Evolutionary conservation across 64 coral and sea anemone genomes (phyloP), one percentile per base, ranked within the genome.

Genomic region (Orbicella faveolata): DNA sequence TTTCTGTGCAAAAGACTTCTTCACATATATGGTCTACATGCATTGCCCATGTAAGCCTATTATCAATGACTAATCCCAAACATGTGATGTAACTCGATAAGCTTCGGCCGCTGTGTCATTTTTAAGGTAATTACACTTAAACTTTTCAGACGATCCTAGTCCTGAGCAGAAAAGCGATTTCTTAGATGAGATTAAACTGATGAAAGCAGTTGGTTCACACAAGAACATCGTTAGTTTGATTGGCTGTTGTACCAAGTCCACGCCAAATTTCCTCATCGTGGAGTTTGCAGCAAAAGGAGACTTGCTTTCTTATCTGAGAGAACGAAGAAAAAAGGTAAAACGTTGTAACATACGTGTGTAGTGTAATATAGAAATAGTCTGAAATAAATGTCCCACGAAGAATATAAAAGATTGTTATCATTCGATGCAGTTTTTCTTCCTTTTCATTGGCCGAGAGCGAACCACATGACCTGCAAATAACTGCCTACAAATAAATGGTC

Each of bases 181-280:
- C 35, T 48, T 88, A 23, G 61, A 74, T 15, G 86, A 88, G 66
- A 88, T 88, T 39, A 88, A 76, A 39, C 70, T 88, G 1, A 88
- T 88, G 86, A 88, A 88, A 26, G 75, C 73, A 15, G 68, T 88
- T 76, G 86, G 86, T 35, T 55, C 39, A 21, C 86, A 88, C 44
- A 55, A 59, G 57, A 88, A 88, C 41, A 88, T 88, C 51, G 86
- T 88, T 26, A 88, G 75, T 63, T 54, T 88, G 33, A 20, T 88
- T 21, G 73, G 14, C 86, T 88, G 86, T 23, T 88, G 69, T 20
- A 88, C 15, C 12, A 59, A 59, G 55, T 59, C 55, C 55, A 14
- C 55, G 13, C 9, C 55, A 15, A 15, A 15, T 59, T 59, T 59
- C 55, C 55, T 59, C 15, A 15, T 59, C 10, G 55, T 59, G 6